A percentile compares a stretch with the other conserved stretches of the same genome.
Conservation (phyloP, 2,888 invertebrate genomes). For the Volucella bombylans region DNA sequence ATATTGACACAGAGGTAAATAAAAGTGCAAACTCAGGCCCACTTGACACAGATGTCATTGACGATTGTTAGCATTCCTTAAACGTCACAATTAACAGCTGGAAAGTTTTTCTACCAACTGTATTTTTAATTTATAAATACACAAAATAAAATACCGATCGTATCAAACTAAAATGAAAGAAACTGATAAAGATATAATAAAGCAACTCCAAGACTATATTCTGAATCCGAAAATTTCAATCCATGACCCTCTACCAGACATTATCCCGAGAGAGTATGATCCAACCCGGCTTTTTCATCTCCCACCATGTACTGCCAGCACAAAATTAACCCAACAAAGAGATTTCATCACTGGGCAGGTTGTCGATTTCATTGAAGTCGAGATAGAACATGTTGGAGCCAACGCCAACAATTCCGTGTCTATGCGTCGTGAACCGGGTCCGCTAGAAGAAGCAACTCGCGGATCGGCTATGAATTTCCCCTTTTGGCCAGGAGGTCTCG, state of each 20-base stretch:
- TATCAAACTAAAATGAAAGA: conserved; percentile 29
- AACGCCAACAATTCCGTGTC: conserved; percentile 90
- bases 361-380: conserved; percentile 86
- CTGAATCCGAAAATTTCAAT: conserved; percentile 80
- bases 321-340: conserved; percentile 83
- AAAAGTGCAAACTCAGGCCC: too few relatives aligned
- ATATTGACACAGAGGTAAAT: too few relatives aligned
- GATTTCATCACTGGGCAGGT: conserved; percentile 90
- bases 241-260: conserved; percentile 80
- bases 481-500: conserved; percentile 94
- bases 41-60: too few relatives aligned
- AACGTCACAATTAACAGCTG: too few relatives aligned
- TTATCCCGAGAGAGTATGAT: conserved; percentile 78
- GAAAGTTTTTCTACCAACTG: too few relatives aligned
- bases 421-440: conserved; percentile 89
- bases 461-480: conserved; percentile 92
- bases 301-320: conserved; percentile 78
- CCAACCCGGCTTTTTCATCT: conserved; percentile 78
- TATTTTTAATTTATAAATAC: too few relatives aligned
- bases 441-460: conserved; percentile 86
- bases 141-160: not conserved
- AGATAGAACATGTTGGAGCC: conserved; percentile 85
- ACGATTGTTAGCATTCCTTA: too few relatives aligned
- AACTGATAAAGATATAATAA: conserved; percentile 60
- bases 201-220: conserved; percentile 79